These are phyloP conservation scores for Hemiscyllium ocellatum DNA, from an alignment of 2,113 vertebrate species.

Conservation along the genomic window DNA sequence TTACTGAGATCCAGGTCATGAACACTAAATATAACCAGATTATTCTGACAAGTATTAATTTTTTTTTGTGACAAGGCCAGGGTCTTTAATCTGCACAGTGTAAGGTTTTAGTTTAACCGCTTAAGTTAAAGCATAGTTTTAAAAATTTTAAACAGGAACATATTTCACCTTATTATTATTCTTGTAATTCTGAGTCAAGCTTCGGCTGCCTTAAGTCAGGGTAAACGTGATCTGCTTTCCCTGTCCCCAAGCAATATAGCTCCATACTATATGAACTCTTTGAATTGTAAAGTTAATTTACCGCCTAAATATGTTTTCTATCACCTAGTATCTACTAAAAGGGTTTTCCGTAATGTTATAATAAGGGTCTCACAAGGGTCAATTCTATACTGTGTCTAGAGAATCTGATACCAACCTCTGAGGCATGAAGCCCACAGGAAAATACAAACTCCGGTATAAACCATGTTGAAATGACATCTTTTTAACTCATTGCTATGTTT, in stretches of 20 bases:
- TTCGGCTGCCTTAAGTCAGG: not conserved
- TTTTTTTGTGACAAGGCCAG: not conserved
- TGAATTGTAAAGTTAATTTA: slow-evolving; percentile 29
- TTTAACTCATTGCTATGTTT: not conserved
- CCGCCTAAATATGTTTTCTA: slow-evolving; percentile 31
- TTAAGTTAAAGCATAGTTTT: not conserved
- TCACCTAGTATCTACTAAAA: slow-evolving; percentile 12
- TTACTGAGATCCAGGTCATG: not conserved
- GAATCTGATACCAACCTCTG: not conserved
- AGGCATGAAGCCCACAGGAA: not conserved
- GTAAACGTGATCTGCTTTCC: not conserved
- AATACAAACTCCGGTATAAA: not conserved
- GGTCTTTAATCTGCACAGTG: not conserved
- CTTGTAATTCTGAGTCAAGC: not conserved
- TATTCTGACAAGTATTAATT: not conserved
- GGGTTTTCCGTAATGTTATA: slow-evolving; percentile 9
- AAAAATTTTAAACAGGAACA: not conserved
- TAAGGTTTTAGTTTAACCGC: not conserved
- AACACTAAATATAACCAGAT: not conserved
- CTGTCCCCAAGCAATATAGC: not conserved
- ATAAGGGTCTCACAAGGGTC: not conserved
- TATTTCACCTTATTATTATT: not conserved
- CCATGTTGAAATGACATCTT: not conserved
- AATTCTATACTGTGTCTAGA: not conserved
- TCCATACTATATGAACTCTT: not conserved